phyloP scores from a whole-genome alignment of 2,797 vertebrate genomes.

The Sparidentex hasta region DNA sequence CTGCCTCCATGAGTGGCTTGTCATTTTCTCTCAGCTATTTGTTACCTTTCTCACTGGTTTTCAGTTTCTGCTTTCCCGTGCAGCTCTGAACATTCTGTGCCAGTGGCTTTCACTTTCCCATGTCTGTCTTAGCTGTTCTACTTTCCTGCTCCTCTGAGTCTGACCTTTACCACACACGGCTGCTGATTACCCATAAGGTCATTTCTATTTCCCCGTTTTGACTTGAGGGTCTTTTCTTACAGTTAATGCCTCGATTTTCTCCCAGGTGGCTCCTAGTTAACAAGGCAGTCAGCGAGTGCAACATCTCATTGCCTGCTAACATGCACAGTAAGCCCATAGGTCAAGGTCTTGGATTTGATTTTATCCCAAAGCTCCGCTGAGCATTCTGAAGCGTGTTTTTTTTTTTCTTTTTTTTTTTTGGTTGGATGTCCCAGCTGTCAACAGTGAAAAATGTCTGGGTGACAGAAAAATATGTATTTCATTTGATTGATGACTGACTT shows the following conservation, averaged over 20 bases:
- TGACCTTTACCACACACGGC: conserved; percentile 54
- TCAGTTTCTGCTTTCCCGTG: not conserved
- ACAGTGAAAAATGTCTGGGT: not conserved
- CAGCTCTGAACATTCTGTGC: conserved; percentile 18
- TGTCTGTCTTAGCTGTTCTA: conserved; percentile 40
- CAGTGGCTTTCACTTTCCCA: conserved; percentile 30
- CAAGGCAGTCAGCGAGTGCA: conserved; percentile 37
- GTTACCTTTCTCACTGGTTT: conserved; percentile 13
- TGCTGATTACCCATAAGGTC: conserved; percentile 55
- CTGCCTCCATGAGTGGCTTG: conserved; percentile 13
- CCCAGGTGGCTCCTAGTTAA: conserved; percentile 44
- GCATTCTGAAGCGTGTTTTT: not conserved
- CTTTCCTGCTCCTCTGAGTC: conserved; percentile 38
- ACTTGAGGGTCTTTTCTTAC: conserved; percentile 31
- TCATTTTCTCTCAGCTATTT: conserved; percentile 26
- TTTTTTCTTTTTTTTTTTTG: too few species aligned
- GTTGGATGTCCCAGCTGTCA: not conserved
- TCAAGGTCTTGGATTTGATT: conserved; percentile 52
- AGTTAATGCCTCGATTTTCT: conserved; percentile 45
- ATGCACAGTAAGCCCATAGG: conserved; percentile 42
- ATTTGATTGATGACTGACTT: not conserved
- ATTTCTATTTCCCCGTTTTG: conserved; percentile 62
- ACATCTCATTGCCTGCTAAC: conserved; percentile 48
- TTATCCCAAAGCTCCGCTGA: conserved; percentile 17
- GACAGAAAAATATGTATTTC: not conserved